These are phyloP conservation scores for Sebastes diploproa DNA, from an alignment of 2,797 vertebrate species.

Conservation along the genomic window DNA sequence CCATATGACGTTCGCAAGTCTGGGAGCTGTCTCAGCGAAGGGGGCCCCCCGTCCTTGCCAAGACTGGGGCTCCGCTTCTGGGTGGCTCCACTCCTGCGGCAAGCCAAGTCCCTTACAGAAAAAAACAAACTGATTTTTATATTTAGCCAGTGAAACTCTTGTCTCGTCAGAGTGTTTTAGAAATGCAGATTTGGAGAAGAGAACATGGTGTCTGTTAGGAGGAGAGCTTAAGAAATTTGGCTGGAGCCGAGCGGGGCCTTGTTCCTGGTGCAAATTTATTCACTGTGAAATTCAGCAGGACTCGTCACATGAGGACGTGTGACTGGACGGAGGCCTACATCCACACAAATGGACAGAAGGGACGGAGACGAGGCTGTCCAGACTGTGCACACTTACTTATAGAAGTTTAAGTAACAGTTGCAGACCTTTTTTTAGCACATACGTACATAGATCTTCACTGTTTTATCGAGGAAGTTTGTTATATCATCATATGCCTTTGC, in stretches of 20 bases:
- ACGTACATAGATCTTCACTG: neutral
- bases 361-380: constrained; percentile 52
- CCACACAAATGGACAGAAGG: constrained; percentile 67
- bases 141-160: constrained; percentile 55
- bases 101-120: constrained; percentile 78
- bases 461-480: neutral
- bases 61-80: constrained; percentile 79
- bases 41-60: constrained; percentile 66
- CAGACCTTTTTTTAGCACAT: neutral
- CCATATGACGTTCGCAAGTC: constrained; percentile 86
- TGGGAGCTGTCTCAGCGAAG: constrained; percentile 70
- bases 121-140: constrained; percentile 46
- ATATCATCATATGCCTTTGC: neutral
- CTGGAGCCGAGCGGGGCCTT: constrained; percentile 54
- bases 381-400: constrained; percentile 37
- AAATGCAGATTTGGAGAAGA: constrained; percentile 38
- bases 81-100: constrained; percentile 70
- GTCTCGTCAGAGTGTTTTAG: constrained; percentile 30
- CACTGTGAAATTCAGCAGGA: constrained; percentile 76
- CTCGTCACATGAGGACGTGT: constrained; percentile 68
- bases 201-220: constrained; percentile 44
- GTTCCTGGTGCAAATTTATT: constrained; percentile 78
- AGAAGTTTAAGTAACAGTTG: constrained; percentile 36
- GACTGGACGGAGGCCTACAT: constrained; percentile 72
- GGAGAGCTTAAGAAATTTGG: constrained; percentile 52